Conservation (phyloP, 2,113 vertebrate genomes). For the Phoxinus phoxinus region DNA sequence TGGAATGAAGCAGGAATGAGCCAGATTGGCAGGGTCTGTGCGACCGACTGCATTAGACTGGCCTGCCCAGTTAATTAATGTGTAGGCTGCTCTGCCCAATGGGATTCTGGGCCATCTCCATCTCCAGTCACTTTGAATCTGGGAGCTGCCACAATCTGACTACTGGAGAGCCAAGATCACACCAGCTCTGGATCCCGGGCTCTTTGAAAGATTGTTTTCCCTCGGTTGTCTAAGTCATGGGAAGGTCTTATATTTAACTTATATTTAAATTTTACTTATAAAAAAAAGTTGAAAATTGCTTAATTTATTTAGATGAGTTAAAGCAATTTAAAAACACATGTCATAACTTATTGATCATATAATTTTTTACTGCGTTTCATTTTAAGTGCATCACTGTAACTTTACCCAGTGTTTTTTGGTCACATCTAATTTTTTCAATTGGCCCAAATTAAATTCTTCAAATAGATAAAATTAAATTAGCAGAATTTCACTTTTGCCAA, state of each 20-base stretch:
- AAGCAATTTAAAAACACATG: too few relatives aligned
- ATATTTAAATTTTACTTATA: too few relatives aligned
- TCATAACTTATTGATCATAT: too few relatives aligned
- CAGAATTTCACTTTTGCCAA: too few relatives aligned
- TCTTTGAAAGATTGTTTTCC: not conserved
- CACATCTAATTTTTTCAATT: too few relatives aligned
- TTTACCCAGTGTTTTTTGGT: too few relatives aligned
- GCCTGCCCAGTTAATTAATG: slow-evolving; percentile 60
- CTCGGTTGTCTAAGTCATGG: slow-evolving; percentile 1
- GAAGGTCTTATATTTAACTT: too few relatives aligned
- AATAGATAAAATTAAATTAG: too few relatives aligned
- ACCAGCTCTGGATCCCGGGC: slow-evolving; percentile 11
- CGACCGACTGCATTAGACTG: slow-evolving; percentile 35
- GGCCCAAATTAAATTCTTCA: too few relatives aligned
- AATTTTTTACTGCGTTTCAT: not conserved
- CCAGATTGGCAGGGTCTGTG: slow-evolving; percentile 57
- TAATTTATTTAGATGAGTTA: too few relatives aligned
- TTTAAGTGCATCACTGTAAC: not conserved
- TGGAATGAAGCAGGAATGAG: slow-evolving; percentile 28
- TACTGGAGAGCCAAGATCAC: slow-evolving; percentile 40
- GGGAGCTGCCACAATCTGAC: slow-evolving; percentile 35
- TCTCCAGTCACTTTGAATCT: slow-evolving; percentile 31
- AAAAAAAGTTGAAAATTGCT: too few relatives aligned
- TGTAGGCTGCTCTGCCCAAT: slow-evolving; percentile 50
- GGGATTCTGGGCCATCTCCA: slow-evolving; percentile 46